Evolutionary conservation across 2,888 invertebrate genomes (phyloP).

Genomic region (Timema cristinae): DNA sequence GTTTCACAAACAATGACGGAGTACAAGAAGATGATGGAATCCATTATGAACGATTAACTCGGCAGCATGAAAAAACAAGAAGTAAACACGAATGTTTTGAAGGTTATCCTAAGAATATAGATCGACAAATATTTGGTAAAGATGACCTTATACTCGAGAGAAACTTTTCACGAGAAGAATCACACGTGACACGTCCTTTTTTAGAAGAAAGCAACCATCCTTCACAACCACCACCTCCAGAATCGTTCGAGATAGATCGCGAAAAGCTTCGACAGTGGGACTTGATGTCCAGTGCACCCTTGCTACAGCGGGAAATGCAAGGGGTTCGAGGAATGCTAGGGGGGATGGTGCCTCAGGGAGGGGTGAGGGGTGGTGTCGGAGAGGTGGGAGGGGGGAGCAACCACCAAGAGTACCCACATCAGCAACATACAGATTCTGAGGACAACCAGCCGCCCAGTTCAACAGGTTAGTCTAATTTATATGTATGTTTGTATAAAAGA

Average conservation of each 20-base stretch:
- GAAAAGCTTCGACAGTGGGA: slow-evolving; percentile 87
- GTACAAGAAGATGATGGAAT: slow-evolving; percentile 47
- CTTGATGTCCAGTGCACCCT: slow-evolving; percentile 75
- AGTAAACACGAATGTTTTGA: slow-evolving; percentile 38
- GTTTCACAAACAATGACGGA: slow-evolving; percentile 15
- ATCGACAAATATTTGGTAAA: slow-evolving; percentile 31
- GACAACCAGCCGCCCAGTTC: slow-evolving; percentile 24
- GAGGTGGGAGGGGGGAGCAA: slow-evolving; percentile 24
- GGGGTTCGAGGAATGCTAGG: slow-evolving; percentile 13
- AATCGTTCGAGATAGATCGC: slow-evolving; percentile 62
- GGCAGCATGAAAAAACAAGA: slow-evolving; percentile 49
- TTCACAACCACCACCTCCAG: slow-evolving; percentile 39
- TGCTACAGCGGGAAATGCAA: slow-evolving; percentile 22
- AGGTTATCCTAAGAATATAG: slow-evolving; percentile 45
- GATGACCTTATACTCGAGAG: too few relatives aligned
- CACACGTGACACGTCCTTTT: slow-evolving; percentile 40
- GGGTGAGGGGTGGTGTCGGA: slow-evolving; percentile 19
- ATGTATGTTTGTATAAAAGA: too few relatives aligned
- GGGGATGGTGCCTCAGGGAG: slow-evolving; percentile 25
- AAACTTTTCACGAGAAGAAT: slow-evolving; percentile 22
- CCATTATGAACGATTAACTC: slow-evolving; percentile 54
- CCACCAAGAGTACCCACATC: slow-evolving; percentile 21
- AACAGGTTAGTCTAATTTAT: slow-evolving; percentile 26
- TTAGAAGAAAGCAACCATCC: slow-evolving; percentile 50
- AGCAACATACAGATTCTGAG: slow-evolving; percentile 15